Conservation (phyloP, 2,888 invertebrate species). For the Siphonodentalium dalli region DNA sequence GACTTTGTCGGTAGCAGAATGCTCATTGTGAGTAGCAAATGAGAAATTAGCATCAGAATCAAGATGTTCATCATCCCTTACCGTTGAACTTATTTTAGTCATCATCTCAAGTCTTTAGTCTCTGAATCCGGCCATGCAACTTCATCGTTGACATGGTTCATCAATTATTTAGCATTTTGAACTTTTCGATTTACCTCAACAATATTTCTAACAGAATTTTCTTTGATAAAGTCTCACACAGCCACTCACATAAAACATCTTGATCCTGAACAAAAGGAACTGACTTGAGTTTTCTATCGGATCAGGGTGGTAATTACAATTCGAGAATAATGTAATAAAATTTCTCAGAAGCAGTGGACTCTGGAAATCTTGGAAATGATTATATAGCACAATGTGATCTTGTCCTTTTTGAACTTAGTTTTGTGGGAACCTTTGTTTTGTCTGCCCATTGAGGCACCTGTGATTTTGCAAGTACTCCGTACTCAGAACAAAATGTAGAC, state of each 20-base stretch:
- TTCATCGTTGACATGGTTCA: not conserved
- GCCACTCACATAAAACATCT: not conserved
- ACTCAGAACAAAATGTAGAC: too few relatives aligned
- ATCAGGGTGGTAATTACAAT: not conserved
- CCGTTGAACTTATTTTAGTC: not conserved
- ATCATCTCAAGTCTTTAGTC: not conserved
- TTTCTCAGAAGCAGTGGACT: not conserved
- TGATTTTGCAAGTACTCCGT: too few relatives aligned
- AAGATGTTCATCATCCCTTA: not conserved
- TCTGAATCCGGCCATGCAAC: conserved; percentile 8
- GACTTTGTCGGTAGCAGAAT: not conserved
- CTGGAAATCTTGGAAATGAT: not conserved
- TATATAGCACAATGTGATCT: not conserved
- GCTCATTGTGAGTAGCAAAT: not conserved
- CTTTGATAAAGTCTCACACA: not conserved
- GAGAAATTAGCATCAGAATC: not conserved
- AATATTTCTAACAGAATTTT: not conserved
- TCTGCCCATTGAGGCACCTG: too few relatives aligned
- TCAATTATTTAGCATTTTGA: not conserved
- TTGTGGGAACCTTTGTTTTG: too few relatives aligned
- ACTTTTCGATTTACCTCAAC: not conserved
- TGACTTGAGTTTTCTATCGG: not conserved
- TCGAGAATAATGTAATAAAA: conserved; percentile 1
- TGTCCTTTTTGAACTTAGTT: too few relatives aligned
- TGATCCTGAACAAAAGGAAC: not conserved